Evolutionary conservation across 1,140 invertebrate species (phyloP).

Genomic region (Aphaenogaster floridana): DNA sequence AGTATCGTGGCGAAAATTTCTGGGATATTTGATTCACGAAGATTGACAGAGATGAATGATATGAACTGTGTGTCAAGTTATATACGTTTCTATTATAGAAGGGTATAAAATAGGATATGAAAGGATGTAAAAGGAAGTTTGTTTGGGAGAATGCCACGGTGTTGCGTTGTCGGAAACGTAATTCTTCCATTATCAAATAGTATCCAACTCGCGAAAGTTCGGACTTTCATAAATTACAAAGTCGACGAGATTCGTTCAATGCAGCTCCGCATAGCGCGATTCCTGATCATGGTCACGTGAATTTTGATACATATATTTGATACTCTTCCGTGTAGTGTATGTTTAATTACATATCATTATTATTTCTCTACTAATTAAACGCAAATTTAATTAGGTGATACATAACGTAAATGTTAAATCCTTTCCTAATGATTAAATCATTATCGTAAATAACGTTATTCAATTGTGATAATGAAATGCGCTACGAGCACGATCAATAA

Average conservation of each 20-base stretch:
- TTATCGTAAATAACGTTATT: constrained; percentile 17
- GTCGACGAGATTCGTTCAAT: background rate
- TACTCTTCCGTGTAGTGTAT: constrained; percentile 17
- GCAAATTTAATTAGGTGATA: background rate
- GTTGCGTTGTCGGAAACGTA: background rate
- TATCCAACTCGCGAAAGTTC: constrained; percentile 24
- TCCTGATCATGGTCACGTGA: background rate
- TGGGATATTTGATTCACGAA: background rate
- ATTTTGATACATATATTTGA: constrained; percentile 2
- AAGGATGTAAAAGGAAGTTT: background rate
- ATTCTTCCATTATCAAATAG: constrained; percentile 1
- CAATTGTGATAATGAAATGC: background rate
- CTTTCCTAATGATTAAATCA: background rate
- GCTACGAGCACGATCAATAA: background rate
- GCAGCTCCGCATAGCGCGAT: background rate
- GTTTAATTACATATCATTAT: constrained; percentile 30
- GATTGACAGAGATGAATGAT: constrained; percentile 5
- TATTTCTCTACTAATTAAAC: constrained; percentile 32
- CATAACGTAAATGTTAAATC: background rate
- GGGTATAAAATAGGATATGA: background rate
- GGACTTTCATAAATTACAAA: constrained; percentile 30
- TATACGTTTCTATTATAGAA: background rate
- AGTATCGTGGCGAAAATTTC: background rate
- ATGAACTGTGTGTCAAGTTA: background rate
- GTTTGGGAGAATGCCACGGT: background rate